Base-by-base conservation (phyloP, 1,140 invertebrate genomes). In the Tetramorium alpestre region DNA sequence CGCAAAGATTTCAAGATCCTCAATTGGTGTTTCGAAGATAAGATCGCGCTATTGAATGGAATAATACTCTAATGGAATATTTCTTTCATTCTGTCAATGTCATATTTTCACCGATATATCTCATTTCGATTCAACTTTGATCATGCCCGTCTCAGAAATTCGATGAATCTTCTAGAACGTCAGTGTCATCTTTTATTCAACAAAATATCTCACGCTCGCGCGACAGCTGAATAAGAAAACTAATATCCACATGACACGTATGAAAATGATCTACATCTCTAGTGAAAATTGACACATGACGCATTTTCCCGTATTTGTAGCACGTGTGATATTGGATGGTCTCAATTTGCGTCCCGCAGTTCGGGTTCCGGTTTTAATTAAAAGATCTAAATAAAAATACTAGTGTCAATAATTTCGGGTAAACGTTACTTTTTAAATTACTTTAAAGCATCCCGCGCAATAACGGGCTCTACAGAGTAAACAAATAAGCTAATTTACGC, bases 151-250 rank as follows among this genome's bases (percentile, higher is more conserved):
- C 22, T 58, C 38, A 25, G 25, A 73, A 73, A 73, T 58, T 47
- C 54, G 16, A 84, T 75, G 58, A 69, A 56, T 69, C 38, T 60
- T 47, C 51, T 44, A 25, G 4, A 25, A 75, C 13, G 13, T 75
- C 8, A 47, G 64, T 13, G 77, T 28, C 25, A 47, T 84, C 13
- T 60, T 58, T 75, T 62, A 84, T 82, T 73, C 51, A 56, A 10
- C 18, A 13, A 73, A 22, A 49, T 75, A 60, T 38, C 16, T 84
- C 65, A 44, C 41, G 10, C 38, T 70, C 25, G 28, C 41, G 69
- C 13, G 54, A 73, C 69, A 47, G 38, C 13, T 80, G 13, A n/a
- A 60, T 72, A 84, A 44, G 64, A 70, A 10, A 41, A 47, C 54
- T 73, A 84, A 73, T 60, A 73, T 84, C 18, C 58, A 18, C 10